Conservation (phyloP, 1,140 invertebrate species). For the Drosophila tsacasi region DNA sequence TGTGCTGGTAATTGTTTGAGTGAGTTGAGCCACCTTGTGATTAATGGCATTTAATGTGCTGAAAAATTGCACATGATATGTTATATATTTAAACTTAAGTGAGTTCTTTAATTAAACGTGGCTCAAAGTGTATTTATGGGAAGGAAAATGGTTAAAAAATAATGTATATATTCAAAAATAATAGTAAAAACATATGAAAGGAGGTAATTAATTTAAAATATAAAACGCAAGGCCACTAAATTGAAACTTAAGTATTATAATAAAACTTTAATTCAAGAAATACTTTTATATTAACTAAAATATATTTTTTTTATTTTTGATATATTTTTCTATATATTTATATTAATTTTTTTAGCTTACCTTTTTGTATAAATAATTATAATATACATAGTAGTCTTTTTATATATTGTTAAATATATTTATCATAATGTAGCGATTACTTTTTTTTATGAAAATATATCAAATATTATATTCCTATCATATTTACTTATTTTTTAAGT, state of each 20-base stretch:
- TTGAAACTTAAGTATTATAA: too few relatives aligned
- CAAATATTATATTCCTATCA: background rate
- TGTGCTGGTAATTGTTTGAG: conserved; percentile 34
- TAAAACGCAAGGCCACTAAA: too few relatives aligned
- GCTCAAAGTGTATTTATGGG: background rate
- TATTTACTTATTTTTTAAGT: background rate
- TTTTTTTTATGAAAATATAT: background rate
- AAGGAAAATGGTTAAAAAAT: background rate
- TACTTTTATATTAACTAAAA: too few relatives aligned
- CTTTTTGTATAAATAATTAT: background rate
- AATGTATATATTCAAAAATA: background rate
- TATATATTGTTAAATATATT: too few relatives aligned
- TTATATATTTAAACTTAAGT: background rate
- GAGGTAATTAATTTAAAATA: too few relatives aligned
- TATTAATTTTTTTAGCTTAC: background rate
- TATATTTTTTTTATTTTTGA: too few relatives aligned
- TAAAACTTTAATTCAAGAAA: too few relatives aligned
- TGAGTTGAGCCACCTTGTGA: conserved; percentile 10
- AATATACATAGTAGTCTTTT: background rate
- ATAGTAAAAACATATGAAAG: background rate
- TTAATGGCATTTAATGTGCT: conserved; percentile 35
- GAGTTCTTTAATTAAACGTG: conserved; percentile 6
- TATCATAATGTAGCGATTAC: too few relatives aligned
- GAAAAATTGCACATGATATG: conserved; percentile 34
- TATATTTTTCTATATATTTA: too few relatives aligned